Conservation (phyloP, 2,113 vertebrate genomes). For the Columba livia region DNA sequence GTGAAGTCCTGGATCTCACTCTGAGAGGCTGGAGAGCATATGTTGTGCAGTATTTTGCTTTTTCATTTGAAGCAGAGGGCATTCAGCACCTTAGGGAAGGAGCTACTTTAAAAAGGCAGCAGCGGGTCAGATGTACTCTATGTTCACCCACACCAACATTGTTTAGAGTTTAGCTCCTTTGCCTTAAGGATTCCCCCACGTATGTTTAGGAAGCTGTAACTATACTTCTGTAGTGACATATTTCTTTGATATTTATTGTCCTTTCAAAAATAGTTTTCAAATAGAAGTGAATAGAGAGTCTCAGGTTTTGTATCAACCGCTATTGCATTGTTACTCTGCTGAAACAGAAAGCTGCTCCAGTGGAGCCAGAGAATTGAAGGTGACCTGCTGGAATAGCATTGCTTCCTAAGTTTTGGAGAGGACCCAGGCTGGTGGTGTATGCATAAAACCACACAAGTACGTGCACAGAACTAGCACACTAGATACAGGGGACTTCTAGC, state of each 20-base stretch:
- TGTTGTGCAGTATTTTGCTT: neutral
- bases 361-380: neutral
- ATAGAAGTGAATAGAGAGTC: neutral
- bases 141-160: accelerated
- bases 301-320: neutral
- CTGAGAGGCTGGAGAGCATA: neutral
- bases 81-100: neutral
- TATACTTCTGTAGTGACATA: neutral
- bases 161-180: neutral
- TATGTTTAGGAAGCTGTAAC: neutral
- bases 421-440: neutral
- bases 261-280: neutral
- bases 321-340: neutral
- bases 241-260: neutral
- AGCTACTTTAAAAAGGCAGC: neutral
- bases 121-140: neutral
- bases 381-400: neutral
- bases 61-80: neutral
- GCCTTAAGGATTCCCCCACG: neutral
- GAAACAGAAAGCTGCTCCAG: neutral
- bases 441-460: neutral
- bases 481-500: neutral
- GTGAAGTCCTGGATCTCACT: neutral
- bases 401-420: neutral
- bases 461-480: neutral